Conservation (phyloP, 2,797 vertebrate genomes). For the Oceanodroma leucorhoa region DNA sequence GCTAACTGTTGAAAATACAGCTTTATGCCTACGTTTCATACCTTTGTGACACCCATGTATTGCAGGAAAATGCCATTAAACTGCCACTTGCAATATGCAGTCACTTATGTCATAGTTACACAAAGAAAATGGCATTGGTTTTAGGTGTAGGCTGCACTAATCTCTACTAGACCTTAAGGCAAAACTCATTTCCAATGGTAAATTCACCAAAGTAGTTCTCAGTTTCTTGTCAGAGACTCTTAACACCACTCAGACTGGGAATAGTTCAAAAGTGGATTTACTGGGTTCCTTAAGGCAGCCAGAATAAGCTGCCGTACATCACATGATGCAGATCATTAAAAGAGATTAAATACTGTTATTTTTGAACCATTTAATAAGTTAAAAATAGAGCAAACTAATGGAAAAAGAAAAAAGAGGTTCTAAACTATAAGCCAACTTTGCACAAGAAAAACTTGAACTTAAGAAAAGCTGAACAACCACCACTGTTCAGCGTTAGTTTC, state of each 20-base stretch:
- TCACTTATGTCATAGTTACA: background rate
- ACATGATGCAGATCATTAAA: background rate
- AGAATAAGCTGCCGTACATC: background rate
- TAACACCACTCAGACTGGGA: background rate
- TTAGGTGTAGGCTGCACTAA: background rate
- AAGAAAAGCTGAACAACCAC: background rate
- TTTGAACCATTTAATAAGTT: background rate
- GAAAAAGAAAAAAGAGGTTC: background rate
- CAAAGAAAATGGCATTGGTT: background rate
- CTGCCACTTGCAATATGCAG: background rate
- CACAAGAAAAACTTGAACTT: background rate
- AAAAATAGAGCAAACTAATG: background rate
- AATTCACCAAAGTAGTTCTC: background rate
- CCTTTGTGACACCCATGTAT: accelerated
- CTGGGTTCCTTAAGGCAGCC: background rate
- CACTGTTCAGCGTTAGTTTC: background rate
- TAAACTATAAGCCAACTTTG: background rate
- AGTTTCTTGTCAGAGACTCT: background rate
- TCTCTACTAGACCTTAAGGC: background rate
- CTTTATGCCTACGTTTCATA: background rate
- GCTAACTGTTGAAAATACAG: background rate
- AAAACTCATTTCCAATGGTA: background rate
- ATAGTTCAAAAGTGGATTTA: background rate
- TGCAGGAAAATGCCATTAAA: background rate
- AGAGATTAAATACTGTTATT: background rate